Evolutionary conservation across 1,140 invertebrate species (phyloP).

Genomic region (Aethina tumida): DNA sequence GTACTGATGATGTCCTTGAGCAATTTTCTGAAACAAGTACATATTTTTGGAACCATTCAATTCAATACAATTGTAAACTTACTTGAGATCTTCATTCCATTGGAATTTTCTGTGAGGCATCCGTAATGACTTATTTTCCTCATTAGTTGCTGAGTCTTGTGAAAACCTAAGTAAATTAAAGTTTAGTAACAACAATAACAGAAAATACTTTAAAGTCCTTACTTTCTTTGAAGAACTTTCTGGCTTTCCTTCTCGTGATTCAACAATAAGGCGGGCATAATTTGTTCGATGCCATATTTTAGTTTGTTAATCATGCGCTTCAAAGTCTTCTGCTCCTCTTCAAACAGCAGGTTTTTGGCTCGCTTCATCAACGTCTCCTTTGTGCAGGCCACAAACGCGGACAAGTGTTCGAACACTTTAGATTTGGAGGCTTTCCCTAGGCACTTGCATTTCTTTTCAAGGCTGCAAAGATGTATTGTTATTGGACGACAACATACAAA

Average conservation of each 20-base stretch:
- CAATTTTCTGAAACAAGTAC: constrained; percentile 23
- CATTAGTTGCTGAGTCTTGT: constrained; percentile 21
- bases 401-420: constrained; percentile 52
- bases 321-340: constrained; percentile 48
- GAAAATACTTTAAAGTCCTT: constrained; percentile 22
- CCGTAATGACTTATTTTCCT: constrained; percentile 37
- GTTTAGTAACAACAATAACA: not conserved
- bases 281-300: constrained; percentile 42
- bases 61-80: constrained; percentile 16
- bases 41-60: constrained; percentile 11
- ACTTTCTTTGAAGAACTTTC: constrained; percentile 45
- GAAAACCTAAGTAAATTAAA: constrained; percentile 18
- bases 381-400: constrained; percentile 52
- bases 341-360: constrained; percentile 52
- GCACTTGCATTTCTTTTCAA: constrained; percentile 44
- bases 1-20: constrained; percentile 29
- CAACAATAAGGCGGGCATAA: constrained; percentile 47
- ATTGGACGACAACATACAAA: not conserved
- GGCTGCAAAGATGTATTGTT: constrained; percentile 36
- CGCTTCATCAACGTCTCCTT: constrained; percentile 57
- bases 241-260: constrained; percentile 49
- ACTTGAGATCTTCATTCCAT: constrained; percentile 48
- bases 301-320: constrained; percentile 37
- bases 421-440: constrained; percentile 39
- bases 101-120: constrained; percentile 46